Conservation (phyloP, 2,888 invertebrate species). For the Azorinus chamasolen region DNA sequence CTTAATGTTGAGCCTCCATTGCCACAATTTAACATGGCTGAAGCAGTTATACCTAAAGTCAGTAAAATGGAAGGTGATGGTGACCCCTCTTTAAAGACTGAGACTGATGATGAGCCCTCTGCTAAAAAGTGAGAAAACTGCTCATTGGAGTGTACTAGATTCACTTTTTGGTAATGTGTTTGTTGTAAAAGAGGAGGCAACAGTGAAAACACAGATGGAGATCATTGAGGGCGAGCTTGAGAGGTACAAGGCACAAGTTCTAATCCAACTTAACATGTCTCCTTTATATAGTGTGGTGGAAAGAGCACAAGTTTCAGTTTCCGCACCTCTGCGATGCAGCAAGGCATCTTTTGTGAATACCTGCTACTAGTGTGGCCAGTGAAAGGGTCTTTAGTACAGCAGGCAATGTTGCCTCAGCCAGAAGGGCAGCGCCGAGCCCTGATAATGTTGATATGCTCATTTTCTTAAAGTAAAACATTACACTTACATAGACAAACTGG, state of each 20-base stretch:
- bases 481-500: no score
- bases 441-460: slow-evolving; percentile 21
- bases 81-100: no score
- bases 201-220: slow-evolving; percentile 8
- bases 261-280: background rate
- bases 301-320: slow-evolving; percentile 6
- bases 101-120: no score
- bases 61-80: no score
- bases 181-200: slow-evolving; percentile 4
- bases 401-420: slow-evolving; percentile 18
- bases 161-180: background rate
- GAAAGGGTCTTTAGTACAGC: slow-evolving; percentile 26
- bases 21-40: no score
- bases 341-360: slow-evolving; percentile 20
- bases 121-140: no score
- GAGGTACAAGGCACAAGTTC: background rate
- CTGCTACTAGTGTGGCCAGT: slow-evolving; percentile 24
- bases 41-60: no score
- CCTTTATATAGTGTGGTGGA: no score
- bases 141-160: slow-evolving; percentile 10
- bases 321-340: slow-evolving; percentile 18
- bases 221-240: slow-evolving; percentile 12
- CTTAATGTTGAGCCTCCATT: no score
- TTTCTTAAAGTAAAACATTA: slow-evolving; percentile 19
- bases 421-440: slow-evolving; percentile 15